Evolutionary conservation across 2,113 vertebrate species (phyloP).

Genomic region (Lamprologus ornatipinnis): DNA sequence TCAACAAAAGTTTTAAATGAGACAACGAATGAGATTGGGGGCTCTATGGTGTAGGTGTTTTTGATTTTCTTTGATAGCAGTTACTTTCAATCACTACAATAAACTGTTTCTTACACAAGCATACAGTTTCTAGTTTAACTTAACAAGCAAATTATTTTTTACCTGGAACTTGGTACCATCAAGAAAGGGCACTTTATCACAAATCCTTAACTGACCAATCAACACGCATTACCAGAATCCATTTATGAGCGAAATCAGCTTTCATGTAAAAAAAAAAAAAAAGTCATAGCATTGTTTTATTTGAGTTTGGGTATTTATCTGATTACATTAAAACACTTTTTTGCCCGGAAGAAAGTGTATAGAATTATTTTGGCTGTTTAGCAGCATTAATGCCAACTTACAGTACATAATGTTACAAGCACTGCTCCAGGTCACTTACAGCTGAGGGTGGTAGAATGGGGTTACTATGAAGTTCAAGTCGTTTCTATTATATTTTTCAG

Average conservation of each 20-base stretch:
- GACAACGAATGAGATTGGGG: background rate
- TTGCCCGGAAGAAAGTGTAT: fast-evolving
- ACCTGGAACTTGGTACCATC: background rate
- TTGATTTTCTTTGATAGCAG: background rate
- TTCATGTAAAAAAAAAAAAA: background rate
- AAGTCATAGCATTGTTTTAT: background rate
- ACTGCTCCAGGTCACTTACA: background rate
- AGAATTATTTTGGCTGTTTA: background rate
- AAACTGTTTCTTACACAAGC: background rate
- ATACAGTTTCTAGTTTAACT: background rate
- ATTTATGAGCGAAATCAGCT: fast-evolving
- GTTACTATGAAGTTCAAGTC: background rate
- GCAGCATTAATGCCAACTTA: background rate
- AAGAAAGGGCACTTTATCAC: background rate
- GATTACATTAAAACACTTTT: background rate
- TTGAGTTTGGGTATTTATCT: background rate
- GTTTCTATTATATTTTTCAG: background rate
- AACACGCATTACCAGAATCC: background rate
- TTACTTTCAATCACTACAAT: background rate
- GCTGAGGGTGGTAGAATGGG: background rate
- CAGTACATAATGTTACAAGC: background rate
- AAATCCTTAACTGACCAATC: background rate
- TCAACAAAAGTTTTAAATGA: background rate
- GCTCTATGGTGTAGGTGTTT: background rate
- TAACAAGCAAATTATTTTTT: background rate